phyloP scores from a whole-genome alignment of 2,113 vertebrate species.

The Amblyornis subalaris region DNA sequence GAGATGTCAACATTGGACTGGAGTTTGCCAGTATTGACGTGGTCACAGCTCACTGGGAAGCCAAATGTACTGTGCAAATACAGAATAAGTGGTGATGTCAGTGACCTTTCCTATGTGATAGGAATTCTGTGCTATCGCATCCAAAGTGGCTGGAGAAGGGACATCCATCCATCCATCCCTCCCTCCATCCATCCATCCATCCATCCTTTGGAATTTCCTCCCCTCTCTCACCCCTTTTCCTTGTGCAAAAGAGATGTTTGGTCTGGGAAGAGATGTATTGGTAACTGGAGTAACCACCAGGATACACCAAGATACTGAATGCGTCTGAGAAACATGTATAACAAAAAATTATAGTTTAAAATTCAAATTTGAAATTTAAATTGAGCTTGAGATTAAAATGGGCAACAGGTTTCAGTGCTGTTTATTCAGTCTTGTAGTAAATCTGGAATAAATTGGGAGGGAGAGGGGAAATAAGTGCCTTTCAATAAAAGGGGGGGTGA shows the following conservation, averaged over 20 bases:
- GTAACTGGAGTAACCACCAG: not conserved
- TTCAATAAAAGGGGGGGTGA: not conserved
- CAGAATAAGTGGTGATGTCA: not conserved
- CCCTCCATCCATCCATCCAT: not conserved
- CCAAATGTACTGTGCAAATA: not conserved
- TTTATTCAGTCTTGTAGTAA: not conserved
- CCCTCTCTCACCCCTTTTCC: not conserved
- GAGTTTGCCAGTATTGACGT: not conserved
- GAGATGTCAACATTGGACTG: not conserved
- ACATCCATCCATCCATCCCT: not conserved
- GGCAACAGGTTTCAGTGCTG: not conserved
- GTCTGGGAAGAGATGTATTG: accelerated
- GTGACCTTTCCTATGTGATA: not conserved
- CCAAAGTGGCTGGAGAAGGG: not conserved
- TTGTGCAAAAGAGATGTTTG: not conserved
- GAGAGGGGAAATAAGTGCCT: not conserved
- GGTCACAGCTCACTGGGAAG: not conserved
- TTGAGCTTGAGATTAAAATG: not conserved
- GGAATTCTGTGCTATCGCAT: accelerated
- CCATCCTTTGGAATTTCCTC: not conserved
- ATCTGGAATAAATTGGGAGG: not conserved
- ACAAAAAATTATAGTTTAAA: not conserved
- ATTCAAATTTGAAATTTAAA: not conserved
- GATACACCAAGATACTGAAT: not conserved
- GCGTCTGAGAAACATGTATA: not conserved